Conservation (phyloP, 2,888 invertebrate genomes). For the Magallana nippona region DNA sequence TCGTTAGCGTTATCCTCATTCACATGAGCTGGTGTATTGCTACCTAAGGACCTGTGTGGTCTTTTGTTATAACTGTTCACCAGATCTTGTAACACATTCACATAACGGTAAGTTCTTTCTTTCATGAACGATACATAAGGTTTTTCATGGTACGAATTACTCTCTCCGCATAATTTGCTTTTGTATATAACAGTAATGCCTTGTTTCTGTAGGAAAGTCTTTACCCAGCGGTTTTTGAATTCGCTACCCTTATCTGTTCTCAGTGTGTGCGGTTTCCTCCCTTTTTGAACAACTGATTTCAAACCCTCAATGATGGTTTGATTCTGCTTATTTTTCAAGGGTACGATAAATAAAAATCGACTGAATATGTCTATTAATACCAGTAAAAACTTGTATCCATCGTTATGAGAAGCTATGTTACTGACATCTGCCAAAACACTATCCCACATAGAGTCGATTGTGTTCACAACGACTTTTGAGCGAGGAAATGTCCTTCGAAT, state of each 20-base stretch:
- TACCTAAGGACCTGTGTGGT: constrained; percentile 42
- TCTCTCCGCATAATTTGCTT: constrained; percentile 44
- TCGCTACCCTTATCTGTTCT: constrained; percentile 48
- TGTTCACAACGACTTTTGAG: constrained; percentile 37
- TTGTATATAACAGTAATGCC: constrained; percentile 29
- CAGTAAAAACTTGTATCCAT: constrained; percentile 25
- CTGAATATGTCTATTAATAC: constrained; percentile 40
- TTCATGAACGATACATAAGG: constrained; percentile 33
- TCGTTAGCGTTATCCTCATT: constrained; percentile 42
- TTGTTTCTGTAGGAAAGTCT: constrained; percentile 31
- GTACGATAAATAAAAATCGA: constrained; percentile 37
- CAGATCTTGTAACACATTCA: constrained; percentile 35
- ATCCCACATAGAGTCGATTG: constrained; percentile 49
- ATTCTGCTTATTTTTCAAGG: constrained; percentile 39
- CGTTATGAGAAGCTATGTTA: constrained; percentile 47
- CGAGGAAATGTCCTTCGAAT: constrained; percentile 29
- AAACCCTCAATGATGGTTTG: constrained; percentile 29
- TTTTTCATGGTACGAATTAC: constrained; percentile 41
- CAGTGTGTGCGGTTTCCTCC: constrained; percentile 41
- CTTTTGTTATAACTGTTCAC: constrained; percentile 43
- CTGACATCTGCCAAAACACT: constrained; percentile 52
- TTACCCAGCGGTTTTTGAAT: constrained; percentile 41
- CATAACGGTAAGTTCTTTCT: constrained; percentile 38
- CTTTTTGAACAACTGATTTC: constrained; percentile 34
- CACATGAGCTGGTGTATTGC: constrained; percentile 18